These are phyloP conservation scores for Sebastes oblongus DNA, from an alignment of 2,797 vertebrate genomes.

Conservation along the genomic window DNA sequence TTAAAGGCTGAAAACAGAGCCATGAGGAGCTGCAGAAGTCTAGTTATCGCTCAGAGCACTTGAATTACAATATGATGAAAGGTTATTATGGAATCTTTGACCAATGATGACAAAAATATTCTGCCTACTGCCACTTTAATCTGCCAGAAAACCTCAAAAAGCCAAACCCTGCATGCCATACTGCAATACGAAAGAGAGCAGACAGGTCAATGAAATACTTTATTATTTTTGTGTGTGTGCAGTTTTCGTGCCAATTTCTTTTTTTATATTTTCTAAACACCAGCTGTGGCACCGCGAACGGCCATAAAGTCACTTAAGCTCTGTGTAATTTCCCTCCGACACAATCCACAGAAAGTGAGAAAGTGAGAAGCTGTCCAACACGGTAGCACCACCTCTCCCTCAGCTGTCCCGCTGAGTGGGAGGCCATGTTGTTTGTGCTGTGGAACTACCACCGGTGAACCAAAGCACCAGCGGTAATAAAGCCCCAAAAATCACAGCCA, in stretches of 20 bases:
- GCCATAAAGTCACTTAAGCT: conserved; percentile 49
- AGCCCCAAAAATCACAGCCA: conserved; percentile 63
- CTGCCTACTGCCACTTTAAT: too few species aligned
- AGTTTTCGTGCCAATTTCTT: conserved; percentile 13
- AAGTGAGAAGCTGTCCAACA: conserved; percentile 67
- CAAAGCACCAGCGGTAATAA: conserved; percentile 60
- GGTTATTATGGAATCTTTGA: too few species aligned
- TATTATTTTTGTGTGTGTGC: conserved; percentile 24
- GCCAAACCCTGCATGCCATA: too few species aligned
- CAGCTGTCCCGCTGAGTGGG: conserved; percentile 56
- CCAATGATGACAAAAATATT: too few species aligned
- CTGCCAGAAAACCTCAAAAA: too few species aligned
- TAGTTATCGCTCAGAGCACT: too few species aligned
- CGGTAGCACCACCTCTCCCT: conserved; percentile 59
- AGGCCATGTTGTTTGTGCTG: conserved; percentile 71
- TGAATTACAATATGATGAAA: too few species aligned
- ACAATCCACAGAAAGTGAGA: conserved; percentile 60
- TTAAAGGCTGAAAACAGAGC: too few species aligned
- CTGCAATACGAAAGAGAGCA: background rate
- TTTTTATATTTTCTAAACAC: conserved; percentile 35
- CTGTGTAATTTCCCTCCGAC: conserved; percentile 57
- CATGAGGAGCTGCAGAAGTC: too few species aligned
- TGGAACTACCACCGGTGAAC: conserved; percentile 59
- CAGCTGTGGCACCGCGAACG: conserved; percentile 45
- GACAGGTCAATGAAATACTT: conserved; percentile 28